Base-by-base conservation (phyloP, 2,888 invertebrate genomes). In the Anthoptus insignis region DNA sequence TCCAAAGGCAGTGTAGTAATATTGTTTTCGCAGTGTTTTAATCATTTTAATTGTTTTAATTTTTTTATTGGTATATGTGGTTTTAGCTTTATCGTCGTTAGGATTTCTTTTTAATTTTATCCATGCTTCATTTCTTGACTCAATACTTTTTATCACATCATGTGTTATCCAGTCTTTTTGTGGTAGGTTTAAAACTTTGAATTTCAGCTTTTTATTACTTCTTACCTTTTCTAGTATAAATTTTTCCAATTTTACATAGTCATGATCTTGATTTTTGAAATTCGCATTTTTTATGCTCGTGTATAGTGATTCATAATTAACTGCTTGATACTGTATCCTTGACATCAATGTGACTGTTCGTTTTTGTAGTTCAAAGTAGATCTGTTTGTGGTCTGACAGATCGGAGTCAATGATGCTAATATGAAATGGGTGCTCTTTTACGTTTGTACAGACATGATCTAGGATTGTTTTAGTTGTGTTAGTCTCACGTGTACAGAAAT, bases 401-500 rank as follows among this genome's bases (percentile, higher is more conserved):
- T 22, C 16, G n/a, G 56, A 56, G n/a, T 42, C 56, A 13, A 58
- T 47, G 13, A 58, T 1, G 32, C 21, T 14, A 9, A 58, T 13
- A 6, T 45, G 42, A 29, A 32, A 58, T 21, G 32, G 32, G 11
- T 58, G 45, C 0, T 58, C n/a, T 8, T 47, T 24, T 2, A 56
- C 21, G 11, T 59, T 52, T 7, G 29, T 29, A n/a, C 53, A 29
- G 22, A 60, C 13, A 32, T 60, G 60, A 14, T 60, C 60, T 52
- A 60, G 13, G 5, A 53, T 61, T 11, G 45, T 61, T 14, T 27
- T 42, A 2, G 53, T 61, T 8, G 19, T 29, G 11, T 6, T 22
- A 9, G 53, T 61, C n/a, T 53, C 61, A 6, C 61, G 61, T 5
- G 61, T 60, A 60, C 50, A 52, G 14, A 21, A 59, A 34, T 47